Percentiles rank a stretch among this genome's conserved stretches.
Evolutionary conservation across 2,113 vertebrate species (phyloP).

Genomic region (Isurus oxyrinchus): DNA sequence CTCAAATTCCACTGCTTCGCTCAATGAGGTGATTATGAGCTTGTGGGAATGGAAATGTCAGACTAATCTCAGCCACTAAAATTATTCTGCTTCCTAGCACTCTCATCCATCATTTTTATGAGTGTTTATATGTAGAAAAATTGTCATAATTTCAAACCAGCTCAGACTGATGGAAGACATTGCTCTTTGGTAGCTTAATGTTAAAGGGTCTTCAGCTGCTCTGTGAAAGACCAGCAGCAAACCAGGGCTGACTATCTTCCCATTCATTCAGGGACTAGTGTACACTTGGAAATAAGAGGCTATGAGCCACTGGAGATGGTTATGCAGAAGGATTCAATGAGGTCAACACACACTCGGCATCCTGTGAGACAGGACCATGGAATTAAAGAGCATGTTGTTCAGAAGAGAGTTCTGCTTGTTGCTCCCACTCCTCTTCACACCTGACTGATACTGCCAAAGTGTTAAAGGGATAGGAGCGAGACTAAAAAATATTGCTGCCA

Average conservation of each 20-base stretch:
- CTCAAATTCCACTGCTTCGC: not conserved
- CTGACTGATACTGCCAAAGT: not conserved
- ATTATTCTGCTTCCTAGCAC: not conserved
- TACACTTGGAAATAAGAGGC: not conserved
- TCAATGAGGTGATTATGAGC: not conserved
- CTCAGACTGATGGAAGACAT: not conserved
- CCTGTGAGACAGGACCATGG: not conserved
- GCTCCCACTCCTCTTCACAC: not conserved
- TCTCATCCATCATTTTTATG: not conserved
- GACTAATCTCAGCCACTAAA: not conserved
- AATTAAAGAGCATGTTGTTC: not conserved
- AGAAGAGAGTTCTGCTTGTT: not conserved
- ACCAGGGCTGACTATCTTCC: not conserved
- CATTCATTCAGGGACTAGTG: not conserved
- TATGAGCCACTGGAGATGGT: not conserved
- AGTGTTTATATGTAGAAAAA: not conserved
- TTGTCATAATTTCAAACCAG: not conserved
- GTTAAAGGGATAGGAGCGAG: not conserved
- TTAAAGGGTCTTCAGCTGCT: not conserved
- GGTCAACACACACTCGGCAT: not conserved
- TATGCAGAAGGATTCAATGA: not conserved
- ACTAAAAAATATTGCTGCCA: not conserved
- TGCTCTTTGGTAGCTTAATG: not conserved
- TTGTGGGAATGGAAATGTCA: slow-evolving; percentile 4
- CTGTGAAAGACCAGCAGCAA: no score